These are phyloP conservation scores for Trichosurus vulpecula DNA, from an alignment of 2,797 vertebrate species.

Conservation along the genomic window DNA sequence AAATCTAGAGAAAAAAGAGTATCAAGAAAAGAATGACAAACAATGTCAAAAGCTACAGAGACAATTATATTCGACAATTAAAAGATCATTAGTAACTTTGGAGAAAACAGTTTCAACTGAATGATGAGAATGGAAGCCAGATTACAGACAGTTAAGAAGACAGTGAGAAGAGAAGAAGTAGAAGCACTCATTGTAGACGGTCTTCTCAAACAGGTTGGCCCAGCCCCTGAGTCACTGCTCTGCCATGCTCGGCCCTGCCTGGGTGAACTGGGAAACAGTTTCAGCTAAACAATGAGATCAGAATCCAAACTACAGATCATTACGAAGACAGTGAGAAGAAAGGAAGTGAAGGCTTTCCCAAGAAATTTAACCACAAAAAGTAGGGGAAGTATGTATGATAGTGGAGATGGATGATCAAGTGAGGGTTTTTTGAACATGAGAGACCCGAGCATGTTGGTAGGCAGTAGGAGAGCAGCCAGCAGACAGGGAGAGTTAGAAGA, in stretches of 20 bases:
- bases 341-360: not conserved
- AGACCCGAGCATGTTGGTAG: not conserved
- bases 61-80: not conserved
- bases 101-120: not conserved
- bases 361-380: not conserved
- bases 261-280: not conserved
- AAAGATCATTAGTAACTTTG: not conserved
- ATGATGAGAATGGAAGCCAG: not conserved
- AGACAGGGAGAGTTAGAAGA: not conserved
- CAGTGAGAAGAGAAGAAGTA: not conserved
- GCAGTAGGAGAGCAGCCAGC: not conserved
- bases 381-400: not conserved
- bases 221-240: not conserved
- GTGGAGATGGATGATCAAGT: not conserved
- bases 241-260: not conserved
- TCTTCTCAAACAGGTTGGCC: not conserved
- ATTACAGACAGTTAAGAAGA: not conserved
- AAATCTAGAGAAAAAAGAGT: no score
- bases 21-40: not conserved
- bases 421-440: not conserved
- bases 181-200: not conserved
- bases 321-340: not conserved
- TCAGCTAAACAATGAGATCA: not conserved
- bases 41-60: not conserved
- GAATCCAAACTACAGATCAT: not conserved